Evolutionary conservation across 2,888 invertebrate genomes (phyloP).

Genomic region (Limnephilus marmoratus): DNA sequence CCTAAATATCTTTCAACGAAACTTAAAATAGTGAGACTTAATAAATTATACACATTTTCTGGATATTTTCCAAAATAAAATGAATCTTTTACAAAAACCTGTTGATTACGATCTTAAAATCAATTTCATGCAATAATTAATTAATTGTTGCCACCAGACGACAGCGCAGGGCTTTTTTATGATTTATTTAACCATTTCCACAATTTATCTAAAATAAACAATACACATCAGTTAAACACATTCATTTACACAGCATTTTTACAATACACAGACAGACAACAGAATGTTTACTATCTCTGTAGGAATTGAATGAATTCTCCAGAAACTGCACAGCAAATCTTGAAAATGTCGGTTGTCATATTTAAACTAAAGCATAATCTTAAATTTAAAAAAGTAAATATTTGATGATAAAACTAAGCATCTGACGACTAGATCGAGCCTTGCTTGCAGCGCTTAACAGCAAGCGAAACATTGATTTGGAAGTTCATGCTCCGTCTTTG

Average conservation of each 20-base stretch:
- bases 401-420: not conserved
- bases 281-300: not conserved
- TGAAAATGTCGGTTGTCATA: constrained; percentile 12
- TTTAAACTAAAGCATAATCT: not conserved
- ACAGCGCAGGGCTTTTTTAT: not conserved
- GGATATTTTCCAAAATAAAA: not conserved
- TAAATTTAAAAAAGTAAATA: not conserved
- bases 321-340: constrained; percentile 55
- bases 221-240: not conserved
- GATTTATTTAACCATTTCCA: not conserved
- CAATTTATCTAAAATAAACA: not conserved
- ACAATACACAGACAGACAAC: not conserved
- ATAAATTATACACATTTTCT: constrained; percentile 10
- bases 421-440: not conserved
- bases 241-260: not conserved
- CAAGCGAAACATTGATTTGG: constrained; percentile 21
- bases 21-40: too few relatives aligned
- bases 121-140: too few relatives aligned
- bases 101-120: not conserved
- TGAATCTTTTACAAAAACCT: too few relatives aligned
- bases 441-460: constrained; percentile 23
- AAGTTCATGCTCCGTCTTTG: not conserved
- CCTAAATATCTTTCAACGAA: too few relatives aligned
- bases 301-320: constrained; percentile 51
- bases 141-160: not conserved